phyloP scores from a whole-genome alignment of 2,113 vertebrate genomes.

The Cygnus buccinator region DNA sequence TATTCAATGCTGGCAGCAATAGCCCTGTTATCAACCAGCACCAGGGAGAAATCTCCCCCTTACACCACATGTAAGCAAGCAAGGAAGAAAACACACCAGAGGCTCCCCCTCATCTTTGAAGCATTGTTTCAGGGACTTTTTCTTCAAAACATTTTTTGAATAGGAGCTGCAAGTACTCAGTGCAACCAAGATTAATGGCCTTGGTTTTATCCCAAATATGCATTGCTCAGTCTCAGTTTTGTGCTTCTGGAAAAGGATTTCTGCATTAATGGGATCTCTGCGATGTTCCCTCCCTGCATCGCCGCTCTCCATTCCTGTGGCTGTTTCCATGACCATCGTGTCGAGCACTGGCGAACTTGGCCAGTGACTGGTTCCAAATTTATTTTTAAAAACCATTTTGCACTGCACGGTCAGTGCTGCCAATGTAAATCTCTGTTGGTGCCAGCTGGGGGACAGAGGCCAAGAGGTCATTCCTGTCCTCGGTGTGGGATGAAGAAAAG shows the following conservation, averaged over 20 bases:
- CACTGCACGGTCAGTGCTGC: neutral
- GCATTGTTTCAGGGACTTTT: neutral
- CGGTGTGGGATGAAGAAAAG: neutral
- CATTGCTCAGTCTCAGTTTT: neutral
- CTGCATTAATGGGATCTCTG: neutral
- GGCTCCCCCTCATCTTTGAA: neutral
- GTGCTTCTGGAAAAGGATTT: neutral
- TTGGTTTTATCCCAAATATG: neutral
- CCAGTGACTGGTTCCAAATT: neutral
- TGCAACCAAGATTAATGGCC: neutral
- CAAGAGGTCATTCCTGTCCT: neutral
- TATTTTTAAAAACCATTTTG: neutral
- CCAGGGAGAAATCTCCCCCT: neutral
- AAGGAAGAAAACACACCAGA: neutral
- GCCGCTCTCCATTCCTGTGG: neutral
- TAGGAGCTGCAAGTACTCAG: neutral
- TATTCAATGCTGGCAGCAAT: neutral
- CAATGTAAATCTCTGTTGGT: slow-evolving; percentile 5
- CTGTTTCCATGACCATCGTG: neutral
- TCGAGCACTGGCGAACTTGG: neutral
- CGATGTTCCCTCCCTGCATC: neutral
- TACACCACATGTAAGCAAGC: neutral
- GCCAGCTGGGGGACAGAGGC: neutral
- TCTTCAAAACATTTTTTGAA: neutral
- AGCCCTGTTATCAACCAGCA: neutral